phyloP scores from a whole-genome alignment of 2,888 invertebrate species.

The Drosophila aldrichi region DNA sequence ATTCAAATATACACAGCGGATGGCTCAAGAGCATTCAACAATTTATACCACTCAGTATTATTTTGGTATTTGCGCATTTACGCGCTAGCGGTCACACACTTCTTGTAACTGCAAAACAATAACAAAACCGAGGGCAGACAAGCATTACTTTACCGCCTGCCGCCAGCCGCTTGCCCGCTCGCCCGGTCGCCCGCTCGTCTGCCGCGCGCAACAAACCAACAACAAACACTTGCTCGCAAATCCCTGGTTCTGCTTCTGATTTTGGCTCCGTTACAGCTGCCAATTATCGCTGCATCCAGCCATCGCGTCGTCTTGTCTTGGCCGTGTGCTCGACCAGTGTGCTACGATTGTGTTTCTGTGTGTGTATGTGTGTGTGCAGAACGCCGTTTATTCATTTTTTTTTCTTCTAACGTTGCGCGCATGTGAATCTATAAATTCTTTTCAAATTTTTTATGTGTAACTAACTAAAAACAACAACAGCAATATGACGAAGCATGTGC shows the following conservation, averaged over 20 bases:
- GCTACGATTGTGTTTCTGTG: slow-evolving; percentile 2
- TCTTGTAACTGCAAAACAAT: slow-evolving; percentile 53
- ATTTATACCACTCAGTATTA: background rate
- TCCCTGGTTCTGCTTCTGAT: slow-evolving; percentile 45
- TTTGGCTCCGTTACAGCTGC: slow-evolving; percentile 41
- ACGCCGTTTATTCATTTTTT: slow-evolving; percentile 26
- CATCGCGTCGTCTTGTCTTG: slow-evolving; percentile 34
- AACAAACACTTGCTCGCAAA: slow-evolving; percentile 26
- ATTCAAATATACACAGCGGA: background rate
- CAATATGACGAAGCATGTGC: slow-evolving; percentile 12
- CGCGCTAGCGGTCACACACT: slow-evolving; percentile 31
- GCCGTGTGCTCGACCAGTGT: slow-evolving; percentile 25
- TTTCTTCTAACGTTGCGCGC: slow-evolving; percentile 21
- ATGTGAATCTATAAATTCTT: slow-evolving; percentile 26
- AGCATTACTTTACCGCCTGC: slow-evolving; percentile 63
- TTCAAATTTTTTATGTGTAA: slow-evolving; percentile 8
- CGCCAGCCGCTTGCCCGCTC: slow-evolving; percentile 10
- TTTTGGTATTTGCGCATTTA: slow-evolving; percentile 20
- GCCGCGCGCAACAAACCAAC: slow-evolving; percentile 38
- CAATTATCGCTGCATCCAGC: slow-evolving; percentile 50
- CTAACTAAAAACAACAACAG: slow-evolving; percentile 23
- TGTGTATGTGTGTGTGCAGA: slow-evolving; percentile 4
- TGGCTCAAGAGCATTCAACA: background rate
- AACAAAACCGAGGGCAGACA: slow-evolving; percentile 62
- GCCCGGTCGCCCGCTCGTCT: slow-evolving; percentile 25